These are phyloP conservation scores for Leptinotarsa peninsularis DNA, from an alignment of 2,888 invertebrate species.

Conservation along the genomic window DNA sequence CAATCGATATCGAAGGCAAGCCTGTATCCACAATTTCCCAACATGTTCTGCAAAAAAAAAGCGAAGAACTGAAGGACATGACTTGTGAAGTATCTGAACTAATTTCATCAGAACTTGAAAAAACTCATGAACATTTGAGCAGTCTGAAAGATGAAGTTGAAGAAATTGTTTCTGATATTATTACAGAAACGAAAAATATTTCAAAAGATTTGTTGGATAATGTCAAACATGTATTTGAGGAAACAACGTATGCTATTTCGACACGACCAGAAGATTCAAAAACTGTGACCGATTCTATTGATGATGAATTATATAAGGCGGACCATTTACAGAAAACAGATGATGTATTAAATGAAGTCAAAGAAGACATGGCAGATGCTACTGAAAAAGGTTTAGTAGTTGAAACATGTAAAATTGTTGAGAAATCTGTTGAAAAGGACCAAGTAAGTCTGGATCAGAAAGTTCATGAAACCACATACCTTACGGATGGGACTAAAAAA, in stretches of 20 bases:
- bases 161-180: slow-evolving; percentile 10
- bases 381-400: no score
- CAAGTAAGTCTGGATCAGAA: no score
- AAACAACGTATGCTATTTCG: slow-evolving; percentile 20
- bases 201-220: slow-evolving; percentile 11
- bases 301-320: not conserved
- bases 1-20: not conserved
- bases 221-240: slow-evolving; percentile 8
- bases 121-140: slow-evolving; percentile 2
- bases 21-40: not conserved
- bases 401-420: no score
- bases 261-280: not conserved
- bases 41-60: slow-evolving; percentile 12
- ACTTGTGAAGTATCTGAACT: not conserved
- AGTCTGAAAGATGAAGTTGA: not conserved
- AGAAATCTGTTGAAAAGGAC: no score
- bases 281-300: not conserved
- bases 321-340: not conserved
- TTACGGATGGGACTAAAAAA: no score
- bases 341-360: not conserved
- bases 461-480: no score
- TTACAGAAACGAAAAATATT: slow-evolving; percentile 1
- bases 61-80: not conserved
- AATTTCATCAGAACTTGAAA: not conserved
- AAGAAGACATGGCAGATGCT: no score